These are phyloP conservation scores for Poliocrania exsul DNA, from an alignment of 2,797 vertebrate genomes.

Conservation along the genomic window DNA sequence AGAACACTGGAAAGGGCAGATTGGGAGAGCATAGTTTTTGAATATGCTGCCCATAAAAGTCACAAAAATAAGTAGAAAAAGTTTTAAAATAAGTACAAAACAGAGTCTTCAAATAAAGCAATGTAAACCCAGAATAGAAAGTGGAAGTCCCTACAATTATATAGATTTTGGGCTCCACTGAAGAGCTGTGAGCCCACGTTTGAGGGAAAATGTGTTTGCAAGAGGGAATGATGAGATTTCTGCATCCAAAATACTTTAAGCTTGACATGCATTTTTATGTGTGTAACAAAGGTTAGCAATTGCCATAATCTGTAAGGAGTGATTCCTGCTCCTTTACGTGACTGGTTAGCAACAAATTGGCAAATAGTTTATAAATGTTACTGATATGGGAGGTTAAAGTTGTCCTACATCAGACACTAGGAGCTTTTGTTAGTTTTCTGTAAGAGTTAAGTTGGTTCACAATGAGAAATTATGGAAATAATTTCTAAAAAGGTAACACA, in stretches of 20 bases:
- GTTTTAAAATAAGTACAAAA: background rate
- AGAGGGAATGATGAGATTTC: background rate
- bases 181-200: background rate
- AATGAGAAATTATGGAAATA: constrained; percentile 17
- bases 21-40: background rate
- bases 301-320: background rate
- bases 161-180: background rate
- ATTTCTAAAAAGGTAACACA: background rate
- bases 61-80: background rate
- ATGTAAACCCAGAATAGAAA: background rate
- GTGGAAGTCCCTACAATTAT: background rate
- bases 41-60: background rate
- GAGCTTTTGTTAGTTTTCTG: constrained; percentile 14
- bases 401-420: background rate
- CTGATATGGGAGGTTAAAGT: background rate
- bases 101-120: background rate
- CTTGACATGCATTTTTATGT: background rate
- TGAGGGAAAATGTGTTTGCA: background rate
- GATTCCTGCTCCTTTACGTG: background rate
- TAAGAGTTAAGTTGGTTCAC: constrained; percentile 7
- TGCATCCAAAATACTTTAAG: background rate
- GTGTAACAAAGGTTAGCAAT: background rate
- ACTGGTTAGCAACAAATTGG: background rate
- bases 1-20: constrained; percentile 41
- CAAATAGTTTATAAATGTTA: constrained; percentile 19